Conservation (phyloP, 2,888 invertebrate genomes). For the Drosophila tanythrix region DNA sequence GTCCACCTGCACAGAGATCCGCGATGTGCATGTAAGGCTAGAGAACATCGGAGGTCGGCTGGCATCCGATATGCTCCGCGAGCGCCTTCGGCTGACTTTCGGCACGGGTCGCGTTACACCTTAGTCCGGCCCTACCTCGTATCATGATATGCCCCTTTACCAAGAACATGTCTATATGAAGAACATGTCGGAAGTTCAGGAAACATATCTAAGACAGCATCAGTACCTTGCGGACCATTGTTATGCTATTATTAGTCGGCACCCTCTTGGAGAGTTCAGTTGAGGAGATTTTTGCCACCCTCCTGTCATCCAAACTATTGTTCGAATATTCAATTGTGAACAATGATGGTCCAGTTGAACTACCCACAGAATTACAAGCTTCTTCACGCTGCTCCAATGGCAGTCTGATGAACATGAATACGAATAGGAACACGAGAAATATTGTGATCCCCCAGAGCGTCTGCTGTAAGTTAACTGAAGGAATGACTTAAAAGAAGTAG, state of each 20-base stretch:
- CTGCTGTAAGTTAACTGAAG: too few relatives aligned
- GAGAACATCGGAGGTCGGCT: not conserved
- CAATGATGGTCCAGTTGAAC: not conserved
- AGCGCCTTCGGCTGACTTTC: not conserved
- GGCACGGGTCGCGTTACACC: not conserved
- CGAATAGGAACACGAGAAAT: too few relatives aligned
- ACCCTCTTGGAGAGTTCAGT: too few relatives aligned
- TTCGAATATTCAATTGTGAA: not conserved
- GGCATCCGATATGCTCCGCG: not conserved
- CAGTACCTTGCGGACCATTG: not conserved
- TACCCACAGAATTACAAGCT: not conserved
- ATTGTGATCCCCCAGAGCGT: too few relatives aligned
- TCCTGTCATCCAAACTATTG: not conserved
- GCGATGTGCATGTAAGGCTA: too few relatives aligned
- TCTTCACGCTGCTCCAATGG: too few relatives aligned
- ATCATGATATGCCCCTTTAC: not conserved
- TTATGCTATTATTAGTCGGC: not conserved
- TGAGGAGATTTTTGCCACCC: too few relatives aligned
- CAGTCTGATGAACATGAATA: too few relatives aligned
- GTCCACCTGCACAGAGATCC: too few relatives aligned
- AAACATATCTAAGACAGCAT: not conserved
- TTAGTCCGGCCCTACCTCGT: not conserved
- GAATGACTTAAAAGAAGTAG: too few relatives aligned
- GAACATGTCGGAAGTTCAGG: not conserved
- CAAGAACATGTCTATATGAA: not conserved